Percentiles rank a stretch among this genome's conserved stretches.
Conservation (phyloP, 2,888 invertebrate species). For the Liposcelis brunnea region DNA sequence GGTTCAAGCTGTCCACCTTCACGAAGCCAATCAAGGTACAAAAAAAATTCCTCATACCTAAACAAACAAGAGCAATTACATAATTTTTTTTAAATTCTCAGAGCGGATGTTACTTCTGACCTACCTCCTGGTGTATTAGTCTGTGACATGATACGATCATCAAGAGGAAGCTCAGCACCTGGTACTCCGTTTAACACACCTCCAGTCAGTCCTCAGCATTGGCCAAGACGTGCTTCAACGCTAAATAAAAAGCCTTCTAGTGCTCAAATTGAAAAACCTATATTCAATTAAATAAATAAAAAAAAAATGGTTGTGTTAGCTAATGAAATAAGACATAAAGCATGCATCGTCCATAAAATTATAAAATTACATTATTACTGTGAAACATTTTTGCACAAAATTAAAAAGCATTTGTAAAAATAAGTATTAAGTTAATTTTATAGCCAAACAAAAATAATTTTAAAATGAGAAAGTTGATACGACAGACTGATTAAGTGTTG, state of each 20-base stretch:
- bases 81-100: background rate
- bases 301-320: too few relatives aligned
- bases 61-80: background rate
- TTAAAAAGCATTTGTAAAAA: too few relatives aligned
- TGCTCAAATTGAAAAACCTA: background rate
- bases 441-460: too few relatives aligned
- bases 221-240: conserved; percentile 23
- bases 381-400: too few relatives aligned
- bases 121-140: background rate
- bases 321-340: too few relatives aligned
- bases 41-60: conserved; percentile 16
- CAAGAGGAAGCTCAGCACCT: conserved; percentile 39
- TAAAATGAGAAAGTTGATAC: too few relatives aligned
- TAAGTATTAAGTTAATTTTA: too few relatives aligned
- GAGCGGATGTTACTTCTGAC: background rate
- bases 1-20: conserved; percentile 24
- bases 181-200: conserved; percentile 56
- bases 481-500: too few relatives aligned
- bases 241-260: conserved; percentile 8
- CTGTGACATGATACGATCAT: background rate
- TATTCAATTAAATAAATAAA: background rate
- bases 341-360: too few relatives aligned
- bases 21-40: conserved; percentile 18
- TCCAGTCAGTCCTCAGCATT: conserved; percentile 55
- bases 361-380: too few relatives aligned